Percentiles rank a stretch among this genome's conserved stretches.
phyloP scores from a whole-genome alignment of 2,797 vertebrate genomes.

The Malacoraja senta region DNA sequence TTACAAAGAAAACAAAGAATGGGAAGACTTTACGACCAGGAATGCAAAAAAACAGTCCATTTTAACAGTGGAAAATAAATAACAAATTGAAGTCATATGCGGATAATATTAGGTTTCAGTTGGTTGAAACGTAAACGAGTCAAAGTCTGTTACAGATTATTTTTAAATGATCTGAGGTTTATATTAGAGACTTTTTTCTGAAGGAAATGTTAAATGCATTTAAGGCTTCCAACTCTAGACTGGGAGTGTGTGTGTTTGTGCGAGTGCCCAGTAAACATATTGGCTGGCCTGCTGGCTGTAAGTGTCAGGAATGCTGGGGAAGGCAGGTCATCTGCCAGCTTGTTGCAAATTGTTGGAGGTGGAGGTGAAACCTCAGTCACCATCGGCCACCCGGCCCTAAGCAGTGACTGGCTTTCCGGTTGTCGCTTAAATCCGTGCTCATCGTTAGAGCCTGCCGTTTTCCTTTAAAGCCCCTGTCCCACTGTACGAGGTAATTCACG shows the following conservation, averaged over 20 bases:
- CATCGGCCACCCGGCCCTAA: too few species aligned
- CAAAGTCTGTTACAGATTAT: background rate
- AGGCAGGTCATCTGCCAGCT: background rate
- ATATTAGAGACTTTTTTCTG: background rate
- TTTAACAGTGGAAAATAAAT: background rate
- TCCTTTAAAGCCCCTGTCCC: too few species aligned
- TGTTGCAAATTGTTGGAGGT: background rate
- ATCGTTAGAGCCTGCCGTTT: too few species aligned
- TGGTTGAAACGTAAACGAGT: background rate
- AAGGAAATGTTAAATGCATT: background rate
- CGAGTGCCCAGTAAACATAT: background rate
- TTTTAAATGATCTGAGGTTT: background rate
- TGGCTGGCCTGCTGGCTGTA: background rate
- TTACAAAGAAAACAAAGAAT: background rate
- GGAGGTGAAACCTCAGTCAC: too few species aligned
- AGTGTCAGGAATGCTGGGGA: background rate
- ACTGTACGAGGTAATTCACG: too few species aligned
- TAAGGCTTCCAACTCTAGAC: background rate
- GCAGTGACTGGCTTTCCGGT: too few species aligned
- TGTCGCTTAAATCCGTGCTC: too few species aligned
- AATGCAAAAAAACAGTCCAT: background rate
- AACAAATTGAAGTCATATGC: conserved; percentile 20
- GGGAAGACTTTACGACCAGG: background rate
- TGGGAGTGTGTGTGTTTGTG: too few species aligned
- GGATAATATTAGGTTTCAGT: background rate